Conservation (phyloP, 2,113 vertebrate species). For the Hydrolagus affinis region DNA sequence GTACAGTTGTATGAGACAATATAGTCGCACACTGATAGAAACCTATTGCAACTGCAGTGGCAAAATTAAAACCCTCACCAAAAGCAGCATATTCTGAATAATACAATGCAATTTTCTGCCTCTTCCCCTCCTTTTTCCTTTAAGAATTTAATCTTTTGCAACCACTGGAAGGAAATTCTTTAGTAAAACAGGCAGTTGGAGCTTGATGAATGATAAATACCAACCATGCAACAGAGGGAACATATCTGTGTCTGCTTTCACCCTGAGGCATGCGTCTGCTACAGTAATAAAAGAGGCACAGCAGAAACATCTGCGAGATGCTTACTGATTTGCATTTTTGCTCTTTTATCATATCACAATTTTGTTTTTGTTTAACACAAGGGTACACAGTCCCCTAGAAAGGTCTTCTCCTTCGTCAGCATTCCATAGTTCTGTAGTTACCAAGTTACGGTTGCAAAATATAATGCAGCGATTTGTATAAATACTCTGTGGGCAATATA, state of each 20-base stretch:
- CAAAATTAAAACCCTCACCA: background rate
- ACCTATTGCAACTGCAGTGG: background rate
- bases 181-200: background rate
- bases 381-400: background rate
- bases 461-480: background rate
- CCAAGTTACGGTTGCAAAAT: background rate
- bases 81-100: background rate
- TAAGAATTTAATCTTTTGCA: background rate
- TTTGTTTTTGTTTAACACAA: background rate
- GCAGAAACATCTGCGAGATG: slow-evolving; percentile 11
- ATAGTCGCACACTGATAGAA: background rate
- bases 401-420: background rate
- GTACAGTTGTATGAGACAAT: background rate
- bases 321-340: background rate
- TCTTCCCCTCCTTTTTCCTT: background rate
- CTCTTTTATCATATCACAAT: background rate
- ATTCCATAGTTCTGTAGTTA: background rate
- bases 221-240: background rate
- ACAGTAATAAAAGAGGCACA: background rate
- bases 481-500: background rate
- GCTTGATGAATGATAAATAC: background rate
- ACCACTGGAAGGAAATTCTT: background rate
- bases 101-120: background rate
- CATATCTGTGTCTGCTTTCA: background rate
- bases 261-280: background rate